phyloP scores from a whole-genome alignment of 1,140 invertebrate genomes.

The Neodiprion pinetum region DNA sequence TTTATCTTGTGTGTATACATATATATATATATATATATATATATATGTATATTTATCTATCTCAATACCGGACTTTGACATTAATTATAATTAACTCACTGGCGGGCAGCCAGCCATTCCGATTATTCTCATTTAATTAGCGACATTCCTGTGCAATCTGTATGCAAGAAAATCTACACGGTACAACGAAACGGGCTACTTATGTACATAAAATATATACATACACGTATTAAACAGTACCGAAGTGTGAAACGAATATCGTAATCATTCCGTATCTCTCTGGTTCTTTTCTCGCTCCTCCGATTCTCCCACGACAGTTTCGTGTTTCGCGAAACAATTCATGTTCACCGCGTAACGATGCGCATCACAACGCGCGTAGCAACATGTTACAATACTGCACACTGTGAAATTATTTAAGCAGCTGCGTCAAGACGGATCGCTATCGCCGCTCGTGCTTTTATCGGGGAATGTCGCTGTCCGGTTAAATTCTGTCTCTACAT shows the following conservation, averaged over 20 bases:
- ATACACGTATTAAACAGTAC: no score
- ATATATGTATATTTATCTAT: no score
- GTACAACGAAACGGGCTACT: no score
- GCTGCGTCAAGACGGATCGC: background rate
- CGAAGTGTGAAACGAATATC: background rate
- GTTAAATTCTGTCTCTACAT: background rate
- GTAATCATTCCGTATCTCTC: background rate
- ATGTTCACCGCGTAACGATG: background rate
- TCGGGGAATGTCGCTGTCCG: background rate
- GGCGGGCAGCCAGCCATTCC: background rate
- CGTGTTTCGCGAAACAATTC: no score
- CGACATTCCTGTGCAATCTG: background rate
- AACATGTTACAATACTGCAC: background rate
- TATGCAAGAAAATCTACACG: no score
- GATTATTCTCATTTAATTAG: slow-evolving; percentile 2
- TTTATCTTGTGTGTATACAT: no score
- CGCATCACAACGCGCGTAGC: background rate
- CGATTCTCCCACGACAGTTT: no score
- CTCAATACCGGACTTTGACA: background rate
- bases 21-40: no score
- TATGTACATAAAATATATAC: no score
- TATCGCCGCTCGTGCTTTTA: no score
- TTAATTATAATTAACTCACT: background rate
- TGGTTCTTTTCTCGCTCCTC: background rate
- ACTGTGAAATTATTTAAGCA: background rate